Evolutionary conservation across 2,113 vertebrate species (phyloP).

Genomic region (Oxyruncus cristatus): DNA sequence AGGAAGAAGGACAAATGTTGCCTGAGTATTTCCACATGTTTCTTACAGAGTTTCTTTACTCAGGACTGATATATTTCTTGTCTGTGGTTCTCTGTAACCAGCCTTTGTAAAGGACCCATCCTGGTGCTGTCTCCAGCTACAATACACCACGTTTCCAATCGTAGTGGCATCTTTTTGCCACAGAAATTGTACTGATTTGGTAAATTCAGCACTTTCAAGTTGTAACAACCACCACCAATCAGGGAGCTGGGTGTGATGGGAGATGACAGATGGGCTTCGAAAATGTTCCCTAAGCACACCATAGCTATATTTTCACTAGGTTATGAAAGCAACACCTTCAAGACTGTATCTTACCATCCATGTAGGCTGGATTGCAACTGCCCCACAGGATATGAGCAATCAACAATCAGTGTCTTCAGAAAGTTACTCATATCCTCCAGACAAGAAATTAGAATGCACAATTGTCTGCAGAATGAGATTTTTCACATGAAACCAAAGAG

Average conservation of each 20-base stretch:
- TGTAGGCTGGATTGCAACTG: neutral
- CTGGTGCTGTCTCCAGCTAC: slow-evolving; percentile 74
- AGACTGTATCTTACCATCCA: neutral
- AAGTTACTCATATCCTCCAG: neutral
- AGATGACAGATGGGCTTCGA: neutral
- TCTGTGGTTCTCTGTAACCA: slow-evolving; percentile 70
- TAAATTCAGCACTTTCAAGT: slow-evolving; percentile 72
- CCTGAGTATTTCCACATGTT: neutral
- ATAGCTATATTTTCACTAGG: neutral
- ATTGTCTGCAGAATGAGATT: neutral
- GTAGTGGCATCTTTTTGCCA: slow-evolving; percentile 49
- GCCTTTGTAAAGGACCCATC: slow-evolving; percentile 71
- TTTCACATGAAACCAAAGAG: neutral
- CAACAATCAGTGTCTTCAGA: neutral
- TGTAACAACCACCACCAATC: slow-evolving; percentile 69
- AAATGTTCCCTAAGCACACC: neutral
- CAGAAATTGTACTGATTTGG: slow-evolving; percentile 74
- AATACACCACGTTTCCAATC: slow-evolving; percentile 75
- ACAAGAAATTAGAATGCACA: neutral
- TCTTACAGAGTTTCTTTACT: neutral
- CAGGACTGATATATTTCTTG: slow-evolving; percentile 62
- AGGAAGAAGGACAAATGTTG: neutral
- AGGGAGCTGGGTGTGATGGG: neutral
- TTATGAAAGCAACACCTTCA: neutral
- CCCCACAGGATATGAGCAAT: neutral